Percentiles rank a stretch among this genome's conserved stretches.
These are phyloP conservation scores for Brevipalpus yothersi DNA, from an alignment of 1,140 invertebrate genomes.

Conservation along the genomic window DNA sequence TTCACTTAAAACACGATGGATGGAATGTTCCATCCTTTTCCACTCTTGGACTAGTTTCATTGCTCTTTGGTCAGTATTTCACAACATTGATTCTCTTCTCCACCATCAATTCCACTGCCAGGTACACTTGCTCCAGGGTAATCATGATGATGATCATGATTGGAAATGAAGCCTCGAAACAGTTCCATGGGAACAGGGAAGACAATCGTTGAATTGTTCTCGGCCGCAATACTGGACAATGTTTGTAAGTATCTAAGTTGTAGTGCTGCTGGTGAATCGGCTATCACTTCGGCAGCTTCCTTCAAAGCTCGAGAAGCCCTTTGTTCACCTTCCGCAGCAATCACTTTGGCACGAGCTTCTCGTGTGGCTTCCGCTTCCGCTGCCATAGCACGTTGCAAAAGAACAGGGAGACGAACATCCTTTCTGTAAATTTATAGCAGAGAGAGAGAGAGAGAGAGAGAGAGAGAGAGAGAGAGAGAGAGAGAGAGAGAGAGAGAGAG, in stretches of 20 bases:
- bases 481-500: no score
- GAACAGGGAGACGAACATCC: neutral
- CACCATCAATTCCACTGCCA: no score
- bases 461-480: neutral
- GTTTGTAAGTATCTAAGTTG: conserved; percentile 45
- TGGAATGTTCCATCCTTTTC: no score
- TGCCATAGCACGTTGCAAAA: conserved; percentile 18
- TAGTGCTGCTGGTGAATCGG: conserved; percentile 25
- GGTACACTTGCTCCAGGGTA: no score
- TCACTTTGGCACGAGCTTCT: conserved; percentile 23
- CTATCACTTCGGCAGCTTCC: conserved; percentile 69
- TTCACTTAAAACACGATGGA: no score
- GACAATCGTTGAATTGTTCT: conserved; percentile 94
- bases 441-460: neutral
- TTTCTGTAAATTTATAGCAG: conserved; percentile 17
- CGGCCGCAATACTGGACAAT: conserved; percentile 75
- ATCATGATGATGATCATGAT: neutral
- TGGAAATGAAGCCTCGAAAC: conserved; percentile 1
- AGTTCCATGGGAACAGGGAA: conserved; percentile 34
- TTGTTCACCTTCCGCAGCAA: conserved; percentile 44
- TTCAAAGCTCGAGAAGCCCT: conserved; percentile 61
- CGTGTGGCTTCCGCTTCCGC: conserved; percentile 21
- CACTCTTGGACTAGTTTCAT: no score
- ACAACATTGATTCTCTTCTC: no score
- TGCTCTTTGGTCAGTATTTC: no score